Conservation (phyloP, 2,888 invertebrate genomes). For the Pseudoips prasinana region DNA sequence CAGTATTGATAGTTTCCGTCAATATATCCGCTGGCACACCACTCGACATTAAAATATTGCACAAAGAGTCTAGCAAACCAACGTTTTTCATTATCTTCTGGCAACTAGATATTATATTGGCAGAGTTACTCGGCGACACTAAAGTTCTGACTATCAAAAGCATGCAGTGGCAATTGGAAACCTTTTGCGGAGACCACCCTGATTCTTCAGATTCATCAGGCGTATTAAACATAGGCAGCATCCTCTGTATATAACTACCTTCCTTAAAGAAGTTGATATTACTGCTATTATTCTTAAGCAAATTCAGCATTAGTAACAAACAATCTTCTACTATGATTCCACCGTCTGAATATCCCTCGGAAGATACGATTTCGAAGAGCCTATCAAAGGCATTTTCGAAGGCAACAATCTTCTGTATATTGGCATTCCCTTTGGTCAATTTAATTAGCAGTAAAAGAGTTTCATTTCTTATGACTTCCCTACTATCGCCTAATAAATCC, state of each 20-base stretch:
- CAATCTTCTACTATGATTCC: slow-evolving; percentile 99
- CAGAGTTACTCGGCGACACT: slow-evolving; percentile 96
- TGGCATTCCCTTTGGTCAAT: slow-evolving; percentile 95
- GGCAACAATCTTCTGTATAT: slow-evolving; percentile 99
- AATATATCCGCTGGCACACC: slow-evolving; percentile 98
- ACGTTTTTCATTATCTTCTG: slow-evolving; percentile 94
- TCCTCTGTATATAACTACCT: slow-evolving; percentile 95
- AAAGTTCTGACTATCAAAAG: slow-evolving; percentile 94
- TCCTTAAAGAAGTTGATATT: slow-evolving; percentile 99
- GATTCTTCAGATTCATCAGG: slow-evolving; percentile 87
- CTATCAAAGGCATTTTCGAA: slow-evolving; percentile 99
- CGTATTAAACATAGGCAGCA: slow-evolving; percentile 93
- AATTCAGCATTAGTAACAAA: slow-evolving; percentile 93
- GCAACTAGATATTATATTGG: slow-evolving; percentile 89
- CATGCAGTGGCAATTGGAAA: slow-evolving; percentile 96
- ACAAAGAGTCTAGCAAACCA: slow-evolving; percentile 84
- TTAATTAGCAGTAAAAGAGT: slow-evolving; percentile 94
- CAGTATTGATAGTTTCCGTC: slow-evolving; percentile 97
- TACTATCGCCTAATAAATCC: slow-evolving; percentile 95
- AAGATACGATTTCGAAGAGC: slow-evolving; percentile 94
- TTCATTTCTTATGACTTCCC: slow-evolving; percentile 98
- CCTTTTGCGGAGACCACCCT: slow-evolving; percentile 96
- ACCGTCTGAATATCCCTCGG: slow-evolving; percentile 96
- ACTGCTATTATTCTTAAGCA: slow-evolving; percentile 96
- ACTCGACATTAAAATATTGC: slow-evolving; percentile 96